Base-by-base conservation (phyloP, 2,888 invertebrate species). In the Leptodirus hochenwartii region DNA sequence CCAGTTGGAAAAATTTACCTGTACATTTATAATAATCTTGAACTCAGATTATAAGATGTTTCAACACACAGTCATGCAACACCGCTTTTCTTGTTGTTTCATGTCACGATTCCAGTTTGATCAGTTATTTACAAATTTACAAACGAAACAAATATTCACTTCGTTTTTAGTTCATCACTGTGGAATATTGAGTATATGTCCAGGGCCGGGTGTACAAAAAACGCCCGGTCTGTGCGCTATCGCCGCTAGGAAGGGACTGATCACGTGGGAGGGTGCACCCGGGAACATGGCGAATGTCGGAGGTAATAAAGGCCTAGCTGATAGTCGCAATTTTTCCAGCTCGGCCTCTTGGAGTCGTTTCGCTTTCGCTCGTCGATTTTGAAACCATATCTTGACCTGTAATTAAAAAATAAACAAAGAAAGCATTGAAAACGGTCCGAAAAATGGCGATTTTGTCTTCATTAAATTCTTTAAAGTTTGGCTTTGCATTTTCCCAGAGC, bases 331-430 rank as follows among this genome's bases (percentile, higher is more conserved):
- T 52, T 90, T 88, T 56, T 91, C 90, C 42, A 90, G 69, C 56
- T 90, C 90, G 2, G 90, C 95, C 50, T 96, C 93, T 59, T 93
- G 91, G 4, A 95, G 67, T 13, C 96, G 66, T 63, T 96, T 96
- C 47, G 90, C 90, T 60, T 96, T 96, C 40, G 95, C 95, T 27
- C 85, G 66, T 52, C 81, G 67, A 44, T 74, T 74, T 55, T 72
- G 72, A 50, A 73, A 72, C 72, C 72, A 73, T 42, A 73, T 73
- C 53, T 74, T 74, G 38, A 77, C 77, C 68, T 81, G 71, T 1
- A 61, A 47, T 16, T 39, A 38, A 34, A 35, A 30, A 29, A 36
- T 23, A 17, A 25, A n/a, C n/a, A n/a, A n/a, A n/a, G n/a, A n/a
- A n/a, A n/a, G n/a, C n/a, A 35, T 31, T 30, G 29, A 34, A 22